These are phyloP conservation scores for Acrocera orbiculus DNA, from an alignment of 2,888 invertebrate species.

Conservation along the genomic window DNA sequence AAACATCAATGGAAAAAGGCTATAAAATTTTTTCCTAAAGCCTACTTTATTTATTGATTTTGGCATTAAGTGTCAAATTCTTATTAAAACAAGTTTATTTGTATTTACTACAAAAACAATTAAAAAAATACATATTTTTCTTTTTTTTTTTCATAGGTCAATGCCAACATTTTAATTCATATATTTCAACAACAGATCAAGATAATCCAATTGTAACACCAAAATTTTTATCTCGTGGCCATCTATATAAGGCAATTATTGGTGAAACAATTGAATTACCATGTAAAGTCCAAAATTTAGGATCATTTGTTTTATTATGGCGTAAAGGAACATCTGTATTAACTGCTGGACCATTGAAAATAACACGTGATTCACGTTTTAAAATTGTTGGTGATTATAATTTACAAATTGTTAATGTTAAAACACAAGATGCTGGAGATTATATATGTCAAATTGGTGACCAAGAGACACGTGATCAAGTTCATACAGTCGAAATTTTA, in stretches of 20 bases:
- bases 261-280: conserved; percentile 62
- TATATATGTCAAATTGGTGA: conserved; percentile 58
- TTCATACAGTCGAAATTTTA: conserved; percentile 54
- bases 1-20: too few relatives aligned
- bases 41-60: too few relatives aligned
- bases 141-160: conserved; percentile 8
- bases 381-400: conserved; percentile 51
- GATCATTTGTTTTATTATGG: conserved; percentile 49
- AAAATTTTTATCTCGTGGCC: conserved; percentile 54
- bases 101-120: too few relatives aligned
- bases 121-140: too few relatives aligned
- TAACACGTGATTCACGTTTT: conserved; percentile 47
- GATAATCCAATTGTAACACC: conserved; percentile 33
- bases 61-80: too few relatives aligned
- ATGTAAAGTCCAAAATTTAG: conserved; percentile 60
- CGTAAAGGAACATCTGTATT: conserved; percentile 49
- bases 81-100: too few relatives aligned
- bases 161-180: conserved; percentile 12
- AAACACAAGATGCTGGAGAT: conserved; percentile 52
- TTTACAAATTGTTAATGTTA: conserved; percentile 49
- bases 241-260: conserved; percentile 58
- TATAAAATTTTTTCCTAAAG: too few relatives aligned
- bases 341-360: conserved; percentile 52
- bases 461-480: conserved; percentile 49
- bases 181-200: conserved; percentile 11